Evolutionary conservation across 2,113 vertebrate genomes (phyloP).

Genomic region (Lichenostomus cassidix): DNA sequence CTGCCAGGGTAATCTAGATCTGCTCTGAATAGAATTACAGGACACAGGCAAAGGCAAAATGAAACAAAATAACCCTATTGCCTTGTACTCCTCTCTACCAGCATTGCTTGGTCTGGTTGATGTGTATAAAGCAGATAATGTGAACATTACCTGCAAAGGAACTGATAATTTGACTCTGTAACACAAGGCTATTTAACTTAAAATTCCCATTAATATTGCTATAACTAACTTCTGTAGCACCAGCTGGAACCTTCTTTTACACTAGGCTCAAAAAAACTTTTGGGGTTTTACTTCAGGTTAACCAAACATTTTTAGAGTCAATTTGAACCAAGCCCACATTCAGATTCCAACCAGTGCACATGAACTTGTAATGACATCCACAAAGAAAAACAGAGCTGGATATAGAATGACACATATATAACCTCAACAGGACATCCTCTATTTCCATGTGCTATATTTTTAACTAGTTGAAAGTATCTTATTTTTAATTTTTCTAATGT

Average conservation of each 20-base stretch:
- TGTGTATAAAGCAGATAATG: background rate
- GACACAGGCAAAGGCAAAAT: background rate
- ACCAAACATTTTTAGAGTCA: background rate
- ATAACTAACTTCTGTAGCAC: background rate
- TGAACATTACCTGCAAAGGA: background rate
- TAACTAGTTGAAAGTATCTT: background rate
- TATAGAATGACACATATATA: background rate
- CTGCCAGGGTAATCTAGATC: background rate
- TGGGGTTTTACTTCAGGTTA: constrained; percentile 7
- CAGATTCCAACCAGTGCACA: background rate
- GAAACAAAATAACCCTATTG: background rate
- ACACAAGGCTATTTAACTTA: background rate
- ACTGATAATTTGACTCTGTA: background rate
- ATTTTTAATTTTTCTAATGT: background rate
- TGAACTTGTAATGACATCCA: background rate
- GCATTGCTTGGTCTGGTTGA: background rate
- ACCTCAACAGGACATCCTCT: background rate
- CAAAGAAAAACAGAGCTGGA: background rate
- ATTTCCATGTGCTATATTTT: background rate
- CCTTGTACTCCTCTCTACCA: background rate
- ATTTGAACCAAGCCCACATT: background rate
- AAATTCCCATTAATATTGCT: background rate
- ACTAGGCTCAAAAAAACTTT: background rate
- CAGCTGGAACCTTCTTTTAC: background rate
- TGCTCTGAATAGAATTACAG: background rate